phyloP scores from a whole-genome alignment of 2,113 vertebrate genomes.

The Hyperoodon ampullatus region DNA sequence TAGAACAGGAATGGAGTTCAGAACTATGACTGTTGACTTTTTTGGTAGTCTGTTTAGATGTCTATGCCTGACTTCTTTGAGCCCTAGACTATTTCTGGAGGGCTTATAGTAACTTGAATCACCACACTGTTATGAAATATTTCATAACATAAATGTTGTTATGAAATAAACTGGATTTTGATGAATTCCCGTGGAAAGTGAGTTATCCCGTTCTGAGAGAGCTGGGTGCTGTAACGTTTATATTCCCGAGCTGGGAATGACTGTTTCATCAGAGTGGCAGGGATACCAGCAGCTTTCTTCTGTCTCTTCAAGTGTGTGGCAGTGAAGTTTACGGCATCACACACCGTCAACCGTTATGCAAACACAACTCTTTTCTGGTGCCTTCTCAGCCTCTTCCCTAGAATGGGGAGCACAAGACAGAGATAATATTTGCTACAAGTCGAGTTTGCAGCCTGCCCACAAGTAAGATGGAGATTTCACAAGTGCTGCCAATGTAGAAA shows the following conservation, averaged over 20 bases:
- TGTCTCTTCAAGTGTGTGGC: conserved; percentile 45
- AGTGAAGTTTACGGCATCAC: not conserved
- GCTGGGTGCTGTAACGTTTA: conserved; percentile 43
- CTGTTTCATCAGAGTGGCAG: conserved; percentile 16
- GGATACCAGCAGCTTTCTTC: conserved; percentile 37
- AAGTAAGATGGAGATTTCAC: not conserved
- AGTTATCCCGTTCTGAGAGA: conserved; percentile 27
- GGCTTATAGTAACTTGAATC: conserved; percentile 19
- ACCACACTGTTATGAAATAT: not conserved
- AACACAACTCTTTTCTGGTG: not conserved
- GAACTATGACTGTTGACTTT: not conserved
- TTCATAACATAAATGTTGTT: not conserved
- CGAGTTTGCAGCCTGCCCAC: not conserved
- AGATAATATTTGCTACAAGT: not conserved
- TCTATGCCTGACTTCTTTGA: not conserved
- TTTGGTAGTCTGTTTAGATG: not conserved
- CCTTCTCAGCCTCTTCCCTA: not conserved
- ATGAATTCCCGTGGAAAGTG: conserved; percentile 52
- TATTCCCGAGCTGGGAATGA: not conserved
- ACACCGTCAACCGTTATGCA: not conserved
- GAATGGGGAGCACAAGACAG: not conserved
- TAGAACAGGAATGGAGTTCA: not conserved
- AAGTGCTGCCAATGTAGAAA: not conserved
- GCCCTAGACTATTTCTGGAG: conserved; percentile 9
- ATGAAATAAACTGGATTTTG: conserved; percentile 49